phyloP scores from a whole-genome alignment of 2,797 vertebrate species.

The Rhincodon typus region DNA sequence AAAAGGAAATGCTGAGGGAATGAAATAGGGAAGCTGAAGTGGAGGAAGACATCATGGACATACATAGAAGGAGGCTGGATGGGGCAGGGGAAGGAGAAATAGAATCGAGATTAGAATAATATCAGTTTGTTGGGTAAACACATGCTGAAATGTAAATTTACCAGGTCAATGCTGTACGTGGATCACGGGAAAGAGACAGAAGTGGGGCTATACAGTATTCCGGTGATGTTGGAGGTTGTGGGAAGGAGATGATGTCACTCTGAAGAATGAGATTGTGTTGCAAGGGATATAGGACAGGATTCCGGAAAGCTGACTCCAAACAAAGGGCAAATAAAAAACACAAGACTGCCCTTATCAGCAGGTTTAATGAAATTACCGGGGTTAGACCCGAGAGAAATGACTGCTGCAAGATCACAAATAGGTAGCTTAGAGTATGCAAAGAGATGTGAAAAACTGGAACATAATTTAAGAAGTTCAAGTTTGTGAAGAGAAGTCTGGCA shows the following conservation, averaged over 20 bases:
- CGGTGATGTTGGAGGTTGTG: background rate
- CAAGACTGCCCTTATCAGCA: background rate
- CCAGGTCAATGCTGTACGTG: background rate
- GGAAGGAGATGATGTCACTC: background rate
- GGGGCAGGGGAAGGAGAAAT: background rate
- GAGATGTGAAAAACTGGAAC: background rate
- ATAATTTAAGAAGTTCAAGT: background rate
- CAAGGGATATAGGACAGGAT: background rate
- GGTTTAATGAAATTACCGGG: background rate
- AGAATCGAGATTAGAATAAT: background rate
- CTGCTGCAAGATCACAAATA: background rate
- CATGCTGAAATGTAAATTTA: background rate
- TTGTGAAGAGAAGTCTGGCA: background rate
- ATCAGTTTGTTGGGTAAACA: background rate
- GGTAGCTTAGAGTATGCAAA: background rate
- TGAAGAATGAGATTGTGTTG: background rate
- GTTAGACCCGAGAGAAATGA: background rate
- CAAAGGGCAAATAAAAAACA: background rate
- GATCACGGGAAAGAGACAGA: background rate
- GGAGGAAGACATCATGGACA: background rate
- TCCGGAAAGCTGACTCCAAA: background rate
- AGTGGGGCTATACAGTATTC: background rate
- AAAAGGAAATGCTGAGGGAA: background rate
- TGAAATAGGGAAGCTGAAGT: background rate
- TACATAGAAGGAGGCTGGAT: background rate